Conservation (phyloP, 1,140 invertebrate species). For the Pseudomyrmex sp. region DNA sequence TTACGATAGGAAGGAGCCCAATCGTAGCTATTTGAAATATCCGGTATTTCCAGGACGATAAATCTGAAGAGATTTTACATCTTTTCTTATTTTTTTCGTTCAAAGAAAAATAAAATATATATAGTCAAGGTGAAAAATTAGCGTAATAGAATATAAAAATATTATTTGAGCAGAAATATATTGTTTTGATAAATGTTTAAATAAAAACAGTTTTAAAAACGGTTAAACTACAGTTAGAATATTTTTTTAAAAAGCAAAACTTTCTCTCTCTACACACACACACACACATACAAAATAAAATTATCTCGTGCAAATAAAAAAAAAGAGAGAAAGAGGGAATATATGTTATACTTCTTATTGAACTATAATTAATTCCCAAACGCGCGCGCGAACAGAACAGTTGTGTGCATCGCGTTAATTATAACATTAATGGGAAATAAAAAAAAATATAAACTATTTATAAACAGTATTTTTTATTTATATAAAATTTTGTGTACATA, state of each 20-base stretch:
- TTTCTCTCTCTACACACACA: too few species aligned
- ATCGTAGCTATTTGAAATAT: conserved; percentile 53
- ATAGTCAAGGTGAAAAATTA: not conserved
- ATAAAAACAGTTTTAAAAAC: not conserved
- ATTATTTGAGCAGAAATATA: not conserved
- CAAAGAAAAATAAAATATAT: conserved; percentile 1
- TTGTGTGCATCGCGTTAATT: not conserved
- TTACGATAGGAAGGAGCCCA: not conserved
- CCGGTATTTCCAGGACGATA: conserved; percentile 73
- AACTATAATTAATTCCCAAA: not conserved
- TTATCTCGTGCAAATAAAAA: too few species aligned
- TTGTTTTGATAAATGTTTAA: not conserved
- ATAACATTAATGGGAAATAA: conserved; percentile 6
- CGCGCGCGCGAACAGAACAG: not conserved
- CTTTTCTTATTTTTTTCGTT: conserved; percentile 10
- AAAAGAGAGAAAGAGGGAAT: too few species aligned
- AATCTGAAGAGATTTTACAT: not conserved
- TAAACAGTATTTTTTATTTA: conserved; percentile 21
- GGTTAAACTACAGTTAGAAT: not conserved
- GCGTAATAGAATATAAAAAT: not conserved
- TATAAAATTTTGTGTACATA: conserved; percentile 15
- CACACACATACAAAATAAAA: too few species aligned
- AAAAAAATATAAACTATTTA: not conserved
- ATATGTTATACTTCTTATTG: not conserved
- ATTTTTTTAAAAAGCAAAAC: not conserved